Evolutionary conservation across 2,797 vertebrate species (phyloP).

Genomic region (Syngnathus acus): DNA sequence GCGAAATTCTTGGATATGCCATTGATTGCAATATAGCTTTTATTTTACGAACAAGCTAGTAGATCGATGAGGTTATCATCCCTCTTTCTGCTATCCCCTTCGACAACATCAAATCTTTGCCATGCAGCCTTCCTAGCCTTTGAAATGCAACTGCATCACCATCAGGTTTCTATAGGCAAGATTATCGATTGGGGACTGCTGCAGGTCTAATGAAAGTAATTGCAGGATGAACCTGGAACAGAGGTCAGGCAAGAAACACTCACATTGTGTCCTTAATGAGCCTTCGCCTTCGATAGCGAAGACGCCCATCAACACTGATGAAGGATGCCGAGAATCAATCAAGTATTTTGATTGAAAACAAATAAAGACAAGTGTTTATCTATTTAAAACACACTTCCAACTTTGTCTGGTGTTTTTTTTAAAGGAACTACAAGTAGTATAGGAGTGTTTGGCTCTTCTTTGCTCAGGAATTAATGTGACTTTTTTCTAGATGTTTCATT

Average conservation of each 20-base stretch:
- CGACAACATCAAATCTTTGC: background rate
- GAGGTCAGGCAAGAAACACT: background rate
- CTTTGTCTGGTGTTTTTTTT: background rate
- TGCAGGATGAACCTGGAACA: background rate
- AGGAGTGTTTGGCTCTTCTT: slow-evolving; percentile 9
- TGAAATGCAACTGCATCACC: background rate
- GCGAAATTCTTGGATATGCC: too few species aligned
- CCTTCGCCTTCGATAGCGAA: slow-evolving; percentile 1
- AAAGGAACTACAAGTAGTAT: background rate
- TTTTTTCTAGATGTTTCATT: slow-evolving; percentile 14
- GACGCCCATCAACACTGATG: slow-evolving; percentile 26
- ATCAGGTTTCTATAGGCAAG: background rate
- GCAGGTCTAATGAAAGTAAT: background rate
- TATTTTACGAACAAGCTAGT: too few species aligned
- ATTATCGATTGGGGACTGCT: background rate
- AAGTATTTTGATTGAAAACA: slow-evolving; percentile 29
- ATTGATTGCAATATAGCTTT: too few species aligned
- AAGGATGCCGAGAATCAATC: slow-evolving; percentile 27
- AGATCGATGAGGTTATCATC: background rate
- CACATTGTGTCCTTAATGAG: slow-evolving; percentile 10
- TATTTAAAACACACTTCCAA: slow-evolving; percentile 27
- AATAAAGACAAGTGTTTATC: slow-evolving; percentile 33
- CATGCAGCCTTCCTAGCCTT: background rate
- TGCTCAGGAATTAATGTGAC: slow-evolving; percentile 23
- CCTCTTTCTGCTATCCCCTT: background rate